phyloP scores from a whole-genome alignment of 2,113 vertebrate genomes.

The Rhinolophus ferrumequinum region DNA sequence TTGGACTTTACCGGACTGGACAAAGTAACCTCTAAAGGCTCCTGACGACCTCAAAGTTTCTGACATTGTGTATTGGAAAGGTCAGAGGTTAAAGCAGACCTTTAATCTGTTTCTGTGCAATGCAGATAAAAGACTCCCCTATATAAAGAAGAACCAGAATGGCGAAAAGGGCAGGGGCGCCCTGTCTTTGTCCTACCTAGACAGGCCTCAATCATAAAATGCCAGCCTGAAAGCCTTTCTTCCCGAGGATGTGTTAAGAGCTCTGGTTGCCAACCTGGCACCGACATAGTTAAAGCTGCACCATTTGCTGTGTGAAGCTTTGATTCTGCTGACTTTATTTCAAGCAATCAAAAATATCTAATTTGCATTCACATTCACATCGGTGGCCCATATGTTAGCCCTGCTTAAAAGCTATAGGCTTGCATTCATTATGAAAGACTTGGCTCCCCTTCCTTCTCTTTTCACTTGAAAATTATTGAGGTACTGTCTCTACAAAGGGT shows the following conservation, averaged over 20 bases:
- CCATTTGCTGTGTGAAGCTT: constrained; percentile 86
- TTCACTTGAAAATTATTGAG: constrained; percentile 85
- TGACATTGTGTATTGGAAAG: background rate
- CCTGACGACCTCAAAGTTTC: background rate
- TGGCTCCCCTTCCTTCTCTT: constrained; percentile 85
- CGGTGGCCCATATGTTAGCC: constrained; percentile 91
- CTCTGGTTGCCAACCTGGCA: constrained; percentile 82
- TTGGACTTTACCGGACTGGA: background rate
- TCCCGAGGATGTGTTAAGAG: constrained; percentile 76
- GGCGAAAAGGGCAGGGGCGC: background rate
- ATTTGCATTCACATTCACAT: constrained; percentile 90
- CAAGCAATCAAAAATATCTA: constrained; percentile 89
- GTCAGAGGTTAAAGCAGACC: background rate
- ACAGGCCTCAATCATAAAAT: constrained; percentile 69
- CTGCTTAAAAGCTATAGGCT: constrained; percentile 90
- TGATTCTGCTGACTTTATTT: constrained; percentile 90
- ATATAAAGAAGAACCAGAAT: background rate
- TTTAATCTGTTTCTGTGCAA: background rate
- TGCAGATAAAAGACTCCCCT: background rate
- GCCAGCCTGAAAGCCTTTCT: constrained; percentile 69
- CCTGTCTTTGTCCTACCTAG: constrained; percentile 63
- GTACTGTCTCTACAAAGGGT: constrained; percentile 84
- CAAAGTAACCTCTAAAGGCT: background rate
- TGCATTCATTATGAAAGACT: constrained; percentile 89
- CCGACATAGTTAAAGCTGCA: constrained; percentile 86